phyloP scores from a whole-genome alignment of 2,113 vertebrate genomes.

The Ctenodactylus gundi region DNA sequence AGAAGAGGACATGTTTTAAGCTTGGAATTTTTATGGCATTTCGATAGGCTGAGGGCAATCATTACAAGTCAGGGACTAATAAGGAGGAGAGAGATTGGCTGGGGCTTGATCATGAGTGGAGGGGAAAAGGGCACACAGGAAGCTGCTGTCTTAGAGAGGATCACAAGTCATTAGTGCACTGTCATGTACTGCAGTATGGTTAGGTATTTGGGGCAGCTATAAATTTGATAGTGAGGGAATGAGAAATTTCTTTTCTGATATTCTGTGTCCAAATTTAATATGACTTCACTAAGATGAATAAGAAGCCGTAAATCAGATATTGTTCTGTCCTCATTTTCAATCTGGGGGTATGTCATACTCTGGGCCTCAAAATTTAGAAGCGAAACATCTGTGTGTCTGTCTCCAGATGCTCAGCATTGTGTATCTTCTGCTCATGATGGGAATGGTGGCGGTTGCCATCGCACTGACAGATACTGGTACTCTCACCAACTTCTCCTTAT shows the following conservation, averaged over 20 bases:
- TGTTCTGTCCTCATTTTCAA: background rate
- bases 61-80: background rate
- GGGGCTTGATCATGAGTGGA: background rate
- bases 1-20: background rate
- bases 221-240: background rate
- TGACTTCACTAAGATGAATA: background rate
- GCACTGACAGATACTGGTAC: accelerated
- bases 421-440: background rate
- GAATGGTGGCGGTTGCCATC: background rate
- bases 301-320: background rate
- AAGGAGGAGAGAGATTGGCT: background rate
- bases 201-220: no score
- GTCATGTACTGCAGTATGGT: no score
- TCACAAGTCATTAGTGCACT: no score
- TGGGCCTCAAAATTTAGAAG: background rate
- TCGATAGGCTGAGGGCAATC: background rate
- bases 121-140: background rate
- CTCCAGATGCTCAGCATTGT: no score
- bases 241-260: background rate
- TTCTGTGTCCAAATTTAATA: background rate
- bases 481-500: background rate
- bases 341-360: background rate
- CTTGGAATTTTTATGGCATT: background rate
- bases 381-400: background rate
- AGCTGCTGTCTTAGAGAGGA: background rate